Conservation (phyloP, 2,113 vertebrate genomes). For the Rana temporaria region DNA sequence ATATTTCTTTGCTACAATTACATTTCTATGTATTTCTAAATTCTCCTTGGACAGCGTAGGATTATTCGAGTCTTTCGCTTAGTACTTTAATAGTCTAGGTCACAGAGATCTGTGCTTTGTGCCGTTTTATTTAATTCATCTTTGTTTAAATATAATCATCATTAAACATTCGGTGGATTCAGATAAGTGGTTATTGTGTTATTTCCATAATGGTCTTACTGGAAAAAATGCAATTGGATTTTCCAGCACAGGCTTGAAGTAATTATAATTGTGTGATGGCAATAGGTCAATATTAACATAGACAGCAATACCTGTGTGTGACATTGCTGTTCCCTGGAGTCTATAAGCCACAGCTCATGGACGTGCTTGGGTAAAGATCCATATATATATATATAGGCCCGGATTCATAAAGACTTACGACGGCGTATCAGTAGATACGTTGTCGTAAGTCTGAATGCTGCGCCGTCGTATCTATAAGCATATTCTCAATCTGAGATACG, state of each 20-base stretch:
- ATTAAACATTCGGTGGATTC: constrained; percentile 39
- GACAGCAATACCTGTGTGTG: constrained; percentile 26
- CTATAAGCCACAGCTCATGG: constrained; percentile 13
- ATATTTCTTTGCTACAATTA: constrained; percentile 30
- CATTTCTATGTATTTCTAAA: constrained; percentile 29
- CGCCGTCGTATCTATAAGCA: too few species aligned
- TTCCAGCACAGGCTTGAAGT: constrained; percentile 5
- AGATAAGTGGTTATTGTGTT: constrained; percentile 18
- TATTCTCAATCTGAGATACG: too few species aligned
- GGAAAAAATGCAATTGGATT: constrained; percentile 39
- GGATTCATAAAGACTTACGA: too few species aligned
- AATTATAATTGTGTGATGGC: constrained; percentile 25
- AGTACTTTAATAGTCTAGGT: constrained; percentile 10
- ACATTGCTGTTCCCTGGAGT: constrained; percentile 25
- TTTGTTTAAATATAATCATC: constrained; percentile 21
- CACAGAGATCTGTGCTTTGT: constrained; percentile 17
- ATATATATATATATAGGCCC: too few species aligned
- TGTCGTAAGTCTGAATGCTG: too few species aligned
- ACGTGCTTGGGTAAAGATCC: background rate
- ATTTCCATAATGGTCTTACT: constrained; percentile 41
- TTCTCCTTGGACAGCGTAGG: constrained; percentile 9
- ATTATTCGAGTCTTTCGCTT: constrained; percentile 8
- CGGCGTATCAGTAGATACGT: too few species aligned
- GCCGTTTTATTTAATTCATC: constrained; percentile 34
- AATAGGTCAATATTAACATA: constrained; percentile 16